Conservation (phyloP, 1,140 invertebrate genomes). For the Rhagoletis zephyria region DNA sequence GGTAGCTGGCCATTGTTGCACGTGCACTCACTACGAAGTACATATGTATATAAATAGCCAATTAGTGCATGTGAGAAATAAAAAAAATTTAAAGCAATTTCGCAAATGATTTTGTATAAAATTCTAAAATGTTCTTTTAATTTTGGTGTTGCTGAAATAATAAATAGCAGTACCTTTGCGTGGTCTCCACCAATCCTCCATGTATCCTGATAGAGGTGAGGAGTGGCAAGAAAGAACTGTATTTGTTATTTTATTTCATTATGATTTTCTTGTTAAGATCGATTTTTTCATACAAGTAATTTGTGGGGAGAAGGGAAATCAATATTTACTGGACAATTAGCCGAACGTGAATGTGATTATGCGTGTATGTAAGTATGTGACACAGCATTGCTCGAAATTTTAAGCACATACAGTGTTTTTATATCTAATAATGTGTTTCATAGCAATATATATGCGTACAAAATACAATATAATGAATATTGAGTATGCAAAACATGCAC, state of each 20-base stretch:
- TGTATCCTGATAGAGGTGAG: conserved; percentile 94
- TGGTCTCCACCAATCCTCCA: conserved; percentile 95
- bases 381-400: background rate
- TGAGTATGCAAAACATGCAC: background rate
- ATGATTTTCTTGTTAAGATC: conserved; percentile 53
- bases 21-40: conserved; percentile 3
- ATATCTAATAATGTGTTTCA: background rate
- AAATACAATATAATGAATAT: background rate
- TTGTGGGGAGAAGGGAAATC: background rate
- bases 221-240: conserved; percentile 84
- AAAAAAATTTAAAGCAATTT: background rate
- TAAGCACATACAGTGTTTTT: background rate
- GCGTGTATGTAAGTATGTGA: background rate
- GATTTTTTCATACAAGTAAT: conserved; percentile 12
- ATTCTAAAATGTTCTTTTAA: background rate
- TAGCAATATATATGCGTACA: background rate
- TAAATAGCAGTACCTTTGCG: conserved; percentile 85
- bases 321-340: background rate
- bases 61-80: background rate
- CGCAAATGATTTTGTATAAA: background rate
- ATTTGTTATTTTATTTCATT: conserved; percentile 74
- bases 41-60: background rate
- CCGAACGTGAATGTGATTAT: background rate
- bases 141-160: conserved; percentile 27
- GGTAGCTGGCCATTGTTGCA: background rate